Evolutionary conservation across 2,113 vertebrate species (phyloP), one percentile per base, ranked within the genome.

Genomic region (Promerops cafer): DNA sequence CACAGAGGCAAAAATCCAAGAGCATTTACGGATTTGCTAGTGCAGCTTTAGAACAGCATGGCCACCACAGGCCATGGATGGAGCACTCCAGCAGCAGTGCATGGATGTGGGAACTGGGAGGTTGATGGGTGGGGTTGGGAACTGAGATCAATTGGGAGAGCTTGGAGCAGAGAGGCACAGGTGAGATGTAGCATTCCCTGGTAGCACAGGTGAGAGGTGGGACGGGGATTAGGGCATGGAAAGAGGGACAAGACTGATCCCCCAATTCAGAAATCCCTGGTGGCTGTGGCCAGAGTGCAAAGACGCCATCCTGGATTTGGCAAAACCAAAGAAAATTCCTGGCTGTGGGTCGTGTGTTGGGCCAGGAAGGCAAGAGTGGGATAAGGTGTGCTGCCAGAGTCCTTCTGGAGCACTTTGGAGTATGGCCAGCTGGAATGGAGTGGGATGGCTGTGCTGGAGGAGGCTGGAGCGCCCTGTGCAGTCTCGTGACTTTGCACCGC

Each of bases 381-480:
- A 14, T 18, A 24, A 81, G 60, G 54, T 2, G 40, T 61, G 39
- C 52, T 39, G 39, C 61, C 54, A 59, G 78, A 66, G 69, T 59
- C 45, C 53, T 53, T 60, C 4, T 52, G 83, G 85, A 93, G 88
- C 60, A 45, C 64, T 31, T 24, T 85, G 90, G 82, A 69, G 83
- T 26, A 7, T 0, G 5, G n/a, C 61, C 54, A 74, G 81, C 74
- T 33, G 87, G 47, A 40, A n/a, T 39, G 77, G 64, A 81, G 95
- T 96, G 94, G 96, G 93, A 93, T 83, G 79, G 81, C 89, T 71
- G 53, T 17, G 65, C 10, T 28, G 76, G 89, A 89, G 94, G 94
- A 92, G 93, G 83, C n/a, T 96, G 91, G 84, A 66, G 56, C 57
- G 28, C 79, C 91, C 89, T n/a, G 49, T 18, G 87, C 49, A 74